phyloP scores from a whole-genome alignment of 2,113 vertebrate species.

The Nibea albiflora region DNA sequence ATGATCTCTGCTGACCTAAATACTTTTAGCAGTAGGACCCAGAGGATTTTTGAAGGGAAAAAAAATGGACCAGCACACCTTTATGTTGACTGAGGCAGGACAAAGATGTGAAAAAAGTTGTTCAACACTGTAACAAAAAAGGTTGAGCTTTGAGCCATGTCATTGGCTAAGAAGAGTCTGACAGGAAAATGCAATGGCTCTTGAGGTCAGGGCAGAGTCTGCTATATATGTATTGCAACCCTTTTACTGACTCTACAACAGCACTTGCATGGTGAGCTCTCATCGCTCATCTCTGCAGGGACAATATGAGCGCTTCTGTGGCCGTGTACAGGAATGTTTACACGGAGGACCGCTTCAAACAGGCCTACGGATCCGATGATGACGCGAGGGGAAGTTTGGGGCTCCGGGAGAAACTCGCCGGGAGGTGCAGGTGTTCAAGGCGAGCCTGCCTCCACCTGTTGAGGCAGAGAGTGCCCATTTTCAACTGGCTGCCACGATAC shows the following conservation, averaged over 20 bases:
- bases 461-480: slow-evolving; percentile 85
- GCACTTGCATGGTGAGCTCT: not conserved
- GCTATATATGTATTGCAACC: slow-evolving; percentile 79
- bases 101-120: slow-evolving; percentile 68
- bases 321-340: slow-evolving; percentile 87
- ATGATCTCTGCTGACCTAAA: not conserved
- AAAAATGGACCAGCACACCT: slow-evolving; percentile 73
- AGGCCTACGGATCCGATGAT: slow-evolving; percentile 82
- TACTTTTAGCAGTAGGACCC: slow-evolving; percentile 82
- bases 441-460: slow-evolving; percentile 82
- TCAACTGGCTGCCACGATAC: slow-evolving; percentile 90
- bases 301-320: slow-evolving; percentile 85
- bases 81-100: slow-evolving; percentile 65
- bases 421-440: slow-evolving; percentile 83
- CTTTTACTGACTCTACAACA: slow-evolving; percentile 28
- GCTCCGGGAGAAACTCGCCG: slow-evolving; percentile 72
- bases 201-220: slow-evolving; percentile 68
- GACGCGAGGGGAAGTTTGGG: slow-evolving; percentile 45
- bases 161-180: slow-evolving; percentile 76
- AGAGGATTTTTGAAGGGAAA: slow-evolving; percentile 54
- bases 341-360: slow-evolving; percentile 88
- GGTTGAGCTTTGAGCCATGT: slow-evolving; percentile 64
- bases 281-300: slow-evolving; percentile 29
- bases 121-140: slow-evolving; percentile 70
- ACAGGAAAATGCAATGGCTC: slow-evolving; percentile 82